Evolutionary conservation across 2,797 vertebrate genomes (phyloP), one percentile per base, ranked within the genome.

Genomic region (Clarias laeviceps): DNA sequence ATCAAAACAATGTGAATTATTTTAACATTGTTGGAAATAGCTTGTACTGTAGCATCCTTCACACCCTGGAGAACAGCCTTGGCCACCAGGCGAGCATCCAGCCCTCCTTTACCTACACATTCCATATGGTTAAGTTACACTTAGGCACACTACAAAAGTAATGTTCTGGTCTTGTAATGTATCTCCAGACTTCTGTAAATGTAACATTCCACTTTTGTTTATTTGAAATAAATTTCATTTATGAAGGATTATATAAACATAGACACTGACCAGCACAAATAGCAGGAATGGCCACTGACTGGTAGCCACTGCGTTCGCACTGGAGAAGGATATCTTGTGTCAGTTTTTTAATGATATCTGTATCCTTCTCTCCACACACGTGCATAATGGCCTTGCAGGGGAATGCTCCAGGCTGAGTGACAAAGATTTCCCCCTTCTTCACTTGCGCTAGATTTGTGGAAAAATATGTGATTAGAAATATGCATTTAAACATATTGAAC

Each of bases 211-310:
- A 37, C 9, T 3, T 24, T 34, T 34, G 74, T 37, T 61, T 4
- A 32, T 59, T 3, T 73, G 12, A 12, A 76, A 76, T 56, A 56
- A 9, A 56, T 56, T 8, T 29, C 7, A 3, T 56, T 27, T 24
- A 61, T 79, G 20, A 37, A 40, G 5, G 20, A 15, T 54, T 29
- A 54, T 15, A 54, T 24, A 27, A 2, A 54, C 27, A 78, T 14
- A 68, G 34, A 82, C 29, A 84, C 89, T 85, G 79, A 94, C 94
- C 93, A 18, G 93, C 88, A 81, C 90, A 91, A 61, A 94, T 92
- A 0, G 93, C 94, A 89, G 94, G 93, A 84, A 95, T 92, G 82
- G 94, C 90, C 14, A 94, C 92, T 12, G 92, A 94, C 14, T 1
- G 0, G 22, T 83, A 91, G 3, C 0, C 1, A 24, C 0, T 69